A percentile compares a stretch with the other conserved stretches of the same genome.
Conservation (phyloP, 2,113 vertebrate genomes). For the Spermophilus dauricus region DNA sequence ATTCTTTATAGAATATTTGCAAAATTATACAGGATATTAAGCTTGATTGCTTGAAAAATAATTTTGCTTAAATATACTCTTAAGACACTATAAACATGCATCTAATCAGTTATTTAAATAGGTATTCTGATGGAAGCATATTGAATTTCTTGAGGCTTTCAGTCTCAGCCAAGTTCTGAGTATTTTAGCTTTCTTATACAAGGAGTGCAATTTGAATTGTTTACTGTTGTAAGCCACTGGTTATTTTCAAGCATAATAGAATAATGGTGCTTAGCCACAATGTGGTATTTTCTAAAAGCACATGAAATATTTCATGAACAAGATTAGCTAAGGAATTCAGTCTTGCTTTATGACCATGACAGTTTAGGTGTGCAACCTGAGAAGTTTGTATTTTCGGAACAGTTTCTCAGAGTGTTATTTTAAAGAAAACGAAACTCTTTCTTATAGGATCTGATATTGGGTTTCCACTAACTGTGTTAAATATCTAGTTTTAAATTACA, state of each 20-base stretch:
- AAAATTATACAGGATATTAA: conserved; percentile 58
- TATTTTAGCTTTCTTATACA: conserved; percentile 41
- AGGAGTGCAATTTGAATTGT: conserved; percentile 43
- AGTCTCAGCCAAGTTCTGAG: conserved; percentile 38
- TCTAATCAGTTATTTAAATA: conserved; percentile 53
- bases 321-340: conserved; percentile 78
- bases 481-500: conserved; percentile 78
- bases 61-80: conserved; percentile 63
- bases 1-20: conserved; percentile 22
- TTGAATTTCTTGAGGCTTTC: conserved; percentile 20
- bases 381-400: conserved; percentile 79
- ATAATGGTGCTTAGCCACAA: conserved; percentile 57
- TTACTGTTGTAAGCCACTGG: conserved; percentile 43
- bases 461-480: conserved; percentile 80
- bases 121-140: conserved; percentile 43
- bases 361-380: conserved; percentile 79
- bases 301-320: conserved; percentile 66
- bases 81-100: conserved; percentile 57
- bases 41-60: conserved; percentile 8
- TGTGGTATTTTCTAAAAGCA: conserved; percentile 66
- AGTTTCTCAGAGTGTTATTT: conserved; percentile 80
- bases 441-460: conserved; percentile 75
- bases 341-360: conserved; percentile 76
- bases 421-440: conserved; percentile 85
- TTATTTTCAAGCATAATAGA: conserved; percentile 65